These are phyloP conservation scores for Strongylocentrotus purpuratus DNA, from an alignment of 35 echinoderm and acorn worm species.

Conservation along the genomic window DNA sequence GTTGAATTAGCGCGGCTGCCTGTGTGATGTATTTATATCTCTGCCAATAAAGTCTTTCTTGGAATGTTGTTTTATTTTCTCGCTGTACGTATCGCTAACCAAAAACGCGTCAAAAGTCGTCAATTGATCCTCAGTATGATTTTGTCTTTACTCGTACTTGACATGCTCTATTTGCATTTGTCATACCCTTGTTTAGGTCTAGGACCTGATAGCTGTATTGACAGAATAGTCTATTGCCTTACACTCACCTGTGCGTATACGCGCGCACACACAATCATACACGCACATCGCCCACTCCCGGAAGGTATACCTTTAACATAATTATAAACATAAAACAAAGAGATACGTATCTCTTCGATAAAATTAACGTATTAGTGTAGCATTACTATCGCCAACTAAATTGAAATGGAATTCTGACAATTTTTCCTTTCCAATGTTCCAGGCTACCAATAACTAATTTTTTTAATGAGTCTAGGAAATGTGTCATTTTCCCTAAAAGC, in stretches of 20 bases:
- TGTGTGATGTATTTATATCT: conserved; percentile 19
- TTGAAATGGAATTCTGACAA: no score
- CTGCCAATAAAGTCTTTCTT: conserved; percentile 1
- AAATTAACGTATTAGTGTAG: no score
- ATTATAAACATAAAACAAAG: no score
- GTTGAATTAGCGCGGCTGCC: not conserved
- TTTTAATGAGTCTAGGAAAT: no score
- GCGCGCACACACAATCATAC: not conserved
- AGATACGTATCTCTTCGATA: no score
- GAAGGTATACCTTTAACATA: no score
- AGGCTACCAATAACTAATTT: no score
- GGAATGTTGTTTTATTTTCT: not conserved
- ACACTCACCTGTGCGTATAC: not conserved
- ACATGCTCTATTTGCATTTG: not conserved
- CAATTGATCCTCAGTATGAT: not conserved
- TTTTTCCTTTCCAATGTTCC: no score
- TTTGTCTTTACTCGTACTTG: not conserved
- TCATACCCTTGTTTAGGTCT: not conserved
- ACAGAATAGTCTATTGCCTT: not conserved
- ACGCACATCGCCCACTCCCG: not conserved
- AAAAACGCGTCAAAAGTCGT: not conserved
- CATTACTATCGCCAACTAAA: no score
- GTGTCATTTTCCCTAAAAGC: no score
- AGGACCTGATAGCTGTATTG: not conserved
- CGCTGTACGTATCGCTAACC: not conserved